Evolutionary conservation across 2,113 vertebrate species (phyloP).

Genomic region (Catharus bicknelli): DNA sequence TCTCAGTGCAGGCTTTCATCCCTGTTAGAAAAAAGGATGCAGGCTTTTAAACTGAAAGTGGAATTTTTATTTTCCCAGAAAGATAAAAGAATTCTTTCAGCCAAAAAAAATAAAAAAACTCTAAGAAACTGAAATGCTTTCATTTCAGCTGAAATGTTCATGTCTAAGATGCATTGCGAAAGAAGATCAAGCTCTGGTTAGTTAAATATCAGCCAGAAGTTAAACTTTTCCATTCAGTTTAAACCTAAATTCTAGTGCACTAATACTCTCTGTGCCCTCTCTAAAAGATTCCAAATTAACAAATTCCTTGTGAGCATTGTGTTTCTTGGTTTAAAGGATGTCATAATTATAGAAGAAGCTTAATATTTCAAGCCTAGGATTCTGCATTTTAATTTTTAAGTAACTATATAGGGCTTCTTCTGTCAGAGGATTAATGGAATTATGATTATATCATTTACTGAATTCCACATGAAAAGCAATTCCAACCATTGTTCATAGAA

Average conservation of each 20-base stretch:
- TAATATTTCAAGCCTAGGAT: neutral
- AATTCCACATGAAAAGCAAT: neutral
- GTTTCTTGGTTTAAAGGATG: neutral
- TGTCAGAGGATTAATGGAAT: neutral
- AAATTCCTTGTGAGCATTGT: neutral
- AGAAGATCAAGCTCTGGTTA: neutral
- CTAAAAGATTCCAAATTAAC: neutral
- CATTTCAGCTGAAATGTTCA: neutral
- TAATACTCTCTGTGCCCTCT: neutral
- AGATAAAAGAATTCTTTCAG: neutral
- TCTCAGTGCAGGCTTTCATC: neutral
- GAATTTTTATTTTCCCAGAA: neutral
- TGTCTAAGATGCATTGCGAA: neutral
- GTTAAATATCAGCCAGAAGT: neutral
- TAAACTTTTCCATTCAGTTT: neutral
- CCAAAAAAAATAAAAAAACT: neutral
- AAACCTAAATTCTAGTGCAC: neutral
- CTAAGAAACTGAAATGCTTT: neutral
- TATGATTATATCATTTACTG: neutral
- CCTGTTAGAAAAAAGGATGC: neutral
- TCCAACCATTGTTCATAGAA: neutral
- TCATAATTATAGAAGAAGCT: neutral
- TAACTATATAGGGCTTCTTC: neutral
- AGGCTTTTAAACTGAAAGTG: neutral
- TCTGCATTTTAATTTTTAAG: neutral